Percentiles rank a stretch among this genome's conserved stretches.
Evolutionary conservation across 2,113 vertebrate genomes (phyloP).

Genomic region (human (Homo sapiens)): GRCh38 chr1:52578501-52579000

Average conservation of each 20-base stretch:
- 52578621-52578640: too few species aligned
- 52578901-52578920: neutral
- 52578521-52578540: neutral
- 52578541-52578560: neutral
- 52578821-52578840: neutral
- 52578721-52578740: neutral
- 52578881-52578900: neutral
- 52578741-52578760: neutral
- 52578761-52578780: neutral
- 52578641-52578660: neutral
- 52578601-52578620: neutral
- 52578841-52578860: neutral
- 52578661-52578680: neutral
- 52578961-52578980: neutral
- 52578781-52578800: neutral
- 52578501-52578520: neutral
- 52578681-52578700: neutral
- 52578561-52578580: too few species aligned
- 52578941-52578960: neutral
- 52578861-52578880: neutral
- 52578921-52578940: neutral
- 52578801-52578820: neutral
- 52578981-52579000: neutral
- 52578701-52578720: neutral
- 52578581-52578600: neutral